Evolutionary conservation across 1,140 invertebrate genomes (phyloP), one percentile per base, ranked within the genome.

Genomic region (Temnothorax longispinosus): DNA sequence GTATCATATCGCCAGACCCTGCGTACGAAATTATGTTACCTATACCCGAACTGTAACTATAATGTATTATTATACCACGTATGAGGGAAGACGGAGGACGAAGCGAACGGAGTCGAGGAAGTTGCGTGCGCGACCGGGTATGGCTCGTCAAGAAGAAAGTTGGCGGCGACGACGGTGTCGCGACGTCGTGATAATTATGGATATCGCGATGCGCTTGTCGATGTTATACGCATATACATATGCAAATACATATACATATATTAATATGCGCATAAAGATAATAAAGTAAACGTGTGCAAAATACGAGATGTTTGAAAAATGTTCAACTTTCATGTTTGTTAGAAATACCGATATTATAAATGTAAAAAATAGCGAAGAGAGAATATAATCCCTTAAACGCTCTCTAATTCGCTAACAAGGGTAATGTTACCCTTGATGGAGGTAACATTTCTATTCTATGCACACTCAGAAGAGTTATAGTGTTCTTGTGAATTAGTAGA

Each of bases 141-240:
- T 21, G 52, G 60, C 35, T 85, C n/a, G 5, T 80, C 62, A 27
- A 10, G 62, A 21, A 32, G 69, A 88, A 82, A 82, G 47, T 87
- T 54, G 69, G 18, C 27, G 32, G 58, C 52, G 81, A 81, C 56
- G 50, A 52, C 11, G 58, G 44, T 78, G 75, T 78, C 5, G 41
- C 50, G 50, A 32, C 44, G 27, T 54, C 10, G 76, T 32, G 58
- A 84, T 71, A 84, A 88, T 88, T 88, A 74, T 62, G 85, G 64
- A 41, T 76, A 86, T 78, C 69, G 71, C 41, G 77, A 56, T 47
- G 5, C 38, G 54, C 15, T 47, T 52, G 56, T 74, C 35, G 74
- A 81, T 38, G n/a, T 38, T 54, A 54, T 15, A 27, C 27, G 27
- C 27, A 67, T 38, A n/a, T 54, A 32, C 15, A 3, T 47, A 52